Conservation (phyloP, 1,140 invertebrate genomes). For the Druon quercuslanigerum region DNA sequence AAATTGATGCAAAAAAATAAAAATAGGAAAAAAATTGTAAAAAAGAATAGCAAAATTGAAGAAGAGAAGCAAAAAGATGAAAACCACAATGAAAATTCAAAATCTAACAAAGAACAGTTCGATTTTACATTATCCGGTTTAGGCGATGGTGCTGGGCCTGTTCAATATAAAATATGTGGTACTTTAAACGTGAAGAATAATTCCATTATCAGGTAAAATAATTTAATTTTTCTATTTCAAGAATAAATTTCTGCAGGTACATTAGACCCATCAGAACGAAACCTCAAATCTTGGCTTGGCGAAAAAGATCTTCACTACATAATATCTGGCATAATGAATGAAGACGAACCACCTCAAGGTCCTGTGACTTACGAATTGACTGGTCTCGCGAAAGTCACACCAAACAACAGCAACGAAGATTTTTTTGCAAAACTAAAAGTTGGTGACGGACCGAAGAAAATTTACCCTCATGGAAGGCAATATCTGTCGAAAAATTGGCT, state of each 20-base stretch:
- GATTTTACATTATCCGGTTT: constrained; percentile 41
- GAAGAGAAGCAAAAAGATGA: not conserved
- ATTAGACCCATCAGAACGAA: constrained; percentile 34
- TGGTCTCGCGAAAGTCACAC: constrained; percentile 36
- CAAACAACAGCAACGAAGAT: constrained; percentile 44
- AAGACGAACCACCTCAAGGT: constrained; percentile 39
- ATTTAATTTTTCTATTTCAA: constrained; percentile 6
- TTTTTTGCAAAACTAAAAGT: constrained; percentile 55
- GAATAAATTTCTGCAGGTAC: constrained; percentile 32
- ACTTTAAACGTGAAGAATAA: not conserved
- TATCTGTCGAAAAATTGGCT: constrained; percentile 64
- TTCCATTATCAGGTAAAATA: too few species aligned
- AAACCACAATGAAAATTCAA: not conserved
- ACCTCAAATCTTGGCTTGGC: constrained; percentile 46
- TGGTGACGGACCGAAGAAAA: constrained; percentile 41
- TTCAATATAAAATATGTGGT: constrained; percentile 51
- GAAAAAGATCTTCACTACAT: constrained; percentile 52
- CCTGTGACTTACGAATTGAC: constrained; percentile 53
- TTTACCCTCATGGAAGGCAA: constrained; percentile 56
- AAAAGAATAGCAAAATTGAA: not conserved
- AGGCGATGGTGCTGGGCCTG: constrained; percentile 25
- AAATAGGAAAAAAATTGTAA: constrained; percentile 32
- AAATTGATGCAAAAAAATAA: constrained; percentile 15
- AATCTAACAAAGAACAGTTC: constrained; percentile 34
- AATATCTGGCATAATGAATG: constrained; percentile 37